Base-by-base conservation (phyloP, 2,113 vertebrate genomes). In the Circaetus cinerascens region DNA sequence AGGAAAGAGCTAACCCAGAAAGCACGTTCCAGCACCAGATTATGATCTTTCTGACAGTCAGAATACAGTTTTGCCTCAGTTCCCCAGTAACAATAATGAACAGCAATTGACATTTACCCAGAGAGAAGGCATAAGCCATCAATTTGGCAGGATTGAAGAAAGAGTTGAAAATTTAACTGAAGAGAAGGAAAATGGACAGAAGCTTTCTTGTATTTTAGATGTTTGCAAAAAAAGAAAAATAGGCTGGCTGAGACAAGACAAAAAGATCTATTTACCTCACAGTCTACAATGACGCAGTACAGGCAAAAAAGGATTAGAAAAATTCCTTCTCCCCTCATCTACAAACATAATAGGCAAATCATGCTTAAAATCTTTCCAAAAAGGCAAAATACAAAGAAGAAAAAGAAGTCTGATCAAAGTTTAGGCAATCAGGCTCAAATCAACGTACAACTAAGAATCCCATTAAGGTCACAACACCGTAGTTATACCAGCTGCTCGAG, bases 401-500 rank as follows among this genome's bases (percentile, higher is more conserved):
- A 75, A 40, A 11, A 38, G 23, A 40, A 62, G 18, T 25, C 19
- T 63, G 41, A 74, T 29, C 6, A 40, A 86, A 71, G 48, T 30
- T 21, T 21, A 86, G 30, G 43, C 36, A 26, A 67, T n/a, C 22
- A 15, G 10, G 38, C 29, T 88, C 41, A 79, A 64, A 59, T 11
- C 67, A 79, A 45, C 46, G 56, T 55, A 38, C 22, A 68, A 26
- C 19, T 60, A 83, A 77, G 68, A 55, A 86, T 27, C 11, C 40
- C 77, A 77, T 9, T 22, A 73, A 76, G 45, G 72, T 60, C 63
- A 43, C 34, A 94, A n/a, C 1, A 22, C 19, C 4, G 0, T 4
- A 40, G 29, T 20, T 76, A 14, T 8, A 40, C 4, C 32, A 91
- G 19, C 56, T 72, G 27, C 71, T 63, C 0, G 0, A 75, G 56